These are phyloP conservation scores for Panthera tigris DNA, from an alignment of 2,113 vertebrate genomes.

Conservation along the genomic window DNA sequence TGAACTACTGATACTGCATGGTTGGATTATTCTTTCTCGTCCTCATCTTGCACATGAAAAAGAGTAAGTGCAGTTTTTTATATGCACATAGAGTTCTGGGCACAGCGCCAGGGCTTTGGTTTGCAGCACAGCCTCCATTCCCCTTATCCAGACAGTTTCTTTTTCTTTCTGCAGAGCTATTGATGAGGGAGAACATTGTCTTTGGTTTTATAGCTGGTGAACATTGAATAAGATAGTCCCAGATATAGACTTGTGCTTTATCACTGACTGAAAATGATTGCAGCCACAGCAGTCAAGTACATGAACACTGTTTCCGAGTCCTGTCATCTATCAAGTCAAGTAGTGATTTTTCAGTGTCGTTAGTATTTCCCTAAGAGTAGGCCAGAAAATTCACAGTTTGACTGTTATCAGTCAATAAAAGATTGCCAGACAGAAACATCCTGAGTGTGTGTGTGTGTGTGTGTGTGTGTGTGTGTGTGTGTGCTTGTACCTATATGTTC, in stretches of 20 bases:
- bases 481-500: neutral
- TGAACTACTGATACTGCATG: neutral
- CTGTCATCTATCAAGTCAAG: slow-evolving; percentile 13
- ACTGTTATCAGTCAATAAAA: neutral
- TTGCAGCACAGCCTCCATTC: neutral
- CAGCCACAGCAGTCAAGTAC: neutral
- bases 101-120: neutral
- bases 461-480: fast-evolving
- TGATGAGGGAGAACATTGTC: slow-evolving; percentile 36
- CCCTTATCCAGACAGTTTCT: neutral
- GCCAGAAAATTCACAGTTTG: neutral
- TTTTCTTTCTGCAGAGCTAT: slow-evolving; percentile 38
- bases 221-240: slow-evolving; percentile 49
- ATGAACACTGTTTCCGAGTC: neutral
- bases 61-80: neutral
- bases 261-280: slow-evolving; percentile 54
- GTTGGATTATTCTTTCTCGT: neutral
- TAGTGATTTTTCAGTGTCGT: slow-evolving; percentile 39
- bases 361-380: slow-evolving; percentile 14
- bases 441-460: neutral
- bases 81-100: slow-evolving; percentile 7
- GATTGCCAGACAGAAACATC: neutral
- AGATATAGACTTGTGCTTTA: slow-evolving; percentile 20
- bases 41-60: neutral
- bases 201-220: slow-evolving; percentile 59